phyloP scores from a whole-genome alignment of 2,113 vertebrate species.

The Trichomycterus rosablanca region DNA sequence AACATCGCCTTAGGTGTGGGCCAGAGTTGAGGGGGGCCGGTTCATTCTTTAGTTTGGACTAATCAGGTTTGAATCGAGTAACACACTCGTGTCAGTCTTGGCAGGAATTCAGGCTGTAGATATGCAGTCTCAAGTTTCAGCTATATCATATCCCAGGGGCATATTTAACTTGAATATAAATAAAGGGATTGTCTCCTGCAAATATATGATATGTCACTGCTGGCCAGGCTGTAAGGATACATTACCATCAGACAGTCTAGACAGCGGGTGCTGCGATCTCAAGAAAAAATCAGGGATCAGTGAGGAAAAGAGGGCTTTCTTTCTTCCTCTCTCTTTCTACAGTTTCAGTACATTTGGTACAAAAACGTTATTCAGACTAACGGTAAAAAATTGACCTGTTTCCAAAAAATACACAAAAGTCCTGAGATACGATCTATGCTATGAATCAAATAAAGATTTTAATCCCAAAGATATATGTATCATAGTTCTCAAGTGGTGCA shows the following conservation, averaged over 20 bases:
- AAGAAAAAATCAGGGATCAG: conserved; percentile 24
- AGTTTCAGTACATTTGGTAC: conserved; percentile 18
- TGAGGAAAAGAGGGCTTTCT: conserved; percentile 41
- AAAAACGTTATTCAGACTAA: conserved; percentile 26
- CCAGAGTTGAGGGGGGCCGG: conserved; percentile 46
- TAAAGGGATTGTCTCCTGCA: conserved; percentile 70
- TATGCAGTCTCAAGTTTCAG: conserved; percentile 60
- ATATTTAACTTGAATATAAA: conserved; percentile 72
- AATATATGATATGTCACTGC: conserved; percentile 68
- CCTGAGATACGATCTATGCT: too few relatives aligned
- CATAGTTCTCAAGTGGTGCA: too few relatives aligned
- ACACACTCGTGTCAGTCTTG: conserved; percentile 66
- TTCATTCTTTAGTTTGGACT: conserved; percentile 68
- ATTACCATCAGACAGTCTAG: conserved; percentile 65
- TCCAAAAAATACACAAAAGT: too few relatives aligned
- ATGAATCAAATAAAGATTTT: too few relatives aligned
- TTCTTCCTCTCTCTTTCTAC: conserved; percentile 30
- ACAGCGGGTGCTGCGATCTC: conserved; percentile 49
- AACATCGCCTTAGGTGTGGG: conserved; percentile 46
- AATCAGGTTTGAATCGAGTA: conserved; percentile 71
- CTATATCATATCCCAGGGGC: conserved; percentile 57
- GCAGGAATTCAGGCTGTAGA: conserved; percentile 63
- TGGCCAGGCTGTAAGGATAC: conserved; percentile 61
- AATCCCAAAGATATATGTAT: too few relatives aligned
- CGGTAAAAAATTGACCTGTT: too few relatives aligned